A percentile compares a stretch with the other conserved stretches of the same genome.
Conservation (phyloP, 2,797 vertebrate species). For the Paramormyrops hopkinsi region DNA sequence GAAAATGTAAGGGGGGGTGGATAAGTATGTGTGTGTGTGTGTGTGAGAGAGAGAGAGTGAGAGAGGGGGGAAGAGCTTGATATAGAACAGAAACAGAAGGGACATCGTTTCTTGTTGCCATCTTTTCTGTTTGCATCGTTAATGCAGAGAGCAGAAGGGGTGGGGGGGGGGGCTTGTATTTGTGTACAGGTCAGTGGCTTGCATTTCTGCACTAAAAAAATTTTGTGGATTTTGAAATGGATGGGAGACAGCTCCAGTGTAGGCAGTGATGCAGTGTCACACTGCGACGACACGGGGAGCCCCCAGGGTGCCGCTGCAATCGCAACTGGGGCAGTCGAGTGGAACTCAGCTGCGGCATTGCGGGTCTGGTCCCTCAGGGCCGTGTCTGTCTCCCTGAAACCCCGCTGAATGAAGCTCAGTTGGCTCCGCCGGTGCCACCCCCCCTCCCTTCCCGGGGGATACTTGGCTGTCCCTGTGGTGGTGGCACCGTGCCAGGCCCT, state of each 20-base stretch:
- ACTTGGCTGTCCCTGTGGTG: background rate
- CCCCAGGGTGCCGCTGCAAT: background rate
- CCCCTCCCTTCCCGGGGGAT: background rate
- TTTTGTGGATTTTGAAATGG: background rate
- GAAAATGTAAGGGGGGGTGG: slow-evolving; percentile 46
- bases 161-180: background rate
- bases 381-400: background rate
- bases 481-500: background rate
- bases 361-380: background rate
- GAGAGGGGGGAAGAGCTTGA: background rate
- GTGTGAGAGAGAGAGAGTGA: background rate
- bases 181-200: background rate
- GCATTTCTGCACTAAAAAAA: background rate
- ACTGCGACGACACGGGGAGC: background rate
- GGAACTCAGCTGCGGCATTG: background rate
- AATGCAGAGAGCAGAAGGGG: background rate
- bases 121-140: background rate
- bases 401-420: background rate
- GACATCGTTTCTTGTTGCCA: background rate
- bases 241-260: background rate
- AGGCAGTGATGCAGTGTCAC: background rate
- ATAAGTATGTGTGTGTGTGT: background rate
- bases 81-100: background rate
- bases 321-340: slow-evolving; percentile 10
- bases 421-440: background rate